These are phyloP conservation scores for Chironomus tepperi DNA, from an alignment of 1,140 invertebrate species.

Conservation along the genomic window DNA sequence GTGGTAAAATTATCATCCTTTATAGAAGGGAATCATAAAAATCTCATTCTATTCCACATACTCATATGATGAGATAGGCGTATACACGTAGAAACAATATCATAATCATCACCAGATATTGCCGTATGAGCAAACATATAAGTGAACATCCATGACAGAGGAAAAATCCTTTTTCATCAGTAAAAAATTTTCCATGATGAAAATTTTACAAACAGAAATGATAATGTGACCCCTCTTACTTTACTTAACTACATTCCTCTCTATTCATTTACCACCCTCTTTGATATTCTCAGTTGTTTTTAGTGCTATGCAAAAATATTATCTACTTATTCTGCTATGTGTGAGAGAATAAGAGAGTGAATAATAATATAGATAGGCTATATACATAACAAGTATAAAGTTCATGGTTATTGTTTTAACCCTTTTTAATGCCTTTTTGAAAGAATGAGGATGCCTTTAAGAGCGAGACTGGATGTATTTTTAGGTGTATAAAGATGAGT, in stretches of 20 bases:
- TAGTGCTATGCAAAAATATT: no score
- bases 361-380: background rate
- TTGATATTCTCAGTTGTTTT: no score
- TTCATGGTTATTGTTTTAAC: slow-evolving; percentile 23
- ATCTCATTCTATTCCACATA: background rate
- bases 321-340: no score
- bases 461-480: background rate
- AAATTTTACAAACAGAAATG: background rate
- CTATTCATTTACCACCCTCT: no score
- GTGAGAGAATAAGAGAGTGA: no score
- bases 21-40: no score
- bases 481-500: no score
- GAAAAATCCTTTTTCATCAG: no score
- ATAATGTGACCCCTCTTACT: background rate
- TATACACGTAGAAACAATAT: background rate
- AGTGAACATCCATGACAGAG: no score
- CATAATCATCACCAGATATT: background rate
- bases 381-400: background rate
- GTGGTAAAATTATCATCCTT: background rate
- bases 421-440: slow-evolving; percentile 10
- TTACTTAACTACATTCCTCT: no score
- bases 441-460: background rate
- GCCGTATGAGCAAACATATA: background rate
- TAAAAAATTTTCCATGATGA: no score
- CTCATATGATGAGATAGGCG: background rate